Evolutionary conservation across 2,797 vertebrate species (phyloP).

Genomic region (Chelidonichthys spinosus): DNA sequence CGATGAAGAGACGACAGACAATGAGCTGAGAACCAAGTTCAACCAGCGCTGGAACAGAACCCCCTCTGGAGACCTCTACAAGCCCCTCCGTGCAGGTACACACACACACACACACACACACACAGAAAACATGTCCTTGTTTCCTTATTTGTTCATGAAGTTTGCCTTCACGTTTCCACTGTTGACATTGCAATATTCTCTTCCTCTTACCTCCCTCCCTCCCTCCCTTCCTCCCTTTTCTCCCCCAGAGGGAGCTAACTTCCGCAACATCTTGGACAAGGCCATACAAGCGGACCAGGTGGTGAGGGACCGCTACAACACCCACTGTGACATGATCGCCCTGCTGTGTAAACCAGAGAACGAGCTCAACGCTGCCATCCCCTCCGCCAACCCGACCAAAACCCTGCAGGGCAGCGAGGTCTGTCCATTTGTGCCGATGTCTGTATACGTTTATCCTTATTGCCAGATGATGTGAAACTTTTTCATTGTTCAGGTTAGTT

Average conservation of each 20-base stretch:
- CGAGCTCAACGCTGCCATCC: slow-evolving; percentile 93
- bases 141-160: neutral
- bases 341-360: slow-evolving; percentile 94
- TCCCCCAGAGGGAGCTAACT: slow-evolving; percentile 90
- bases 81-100: slow-evolving; percentile 91
- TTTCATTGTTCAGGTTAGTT: slow-evolving; percentile 20
- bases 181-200: neutral
- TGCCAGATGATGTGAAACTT: slow-evolving; percentile 1
- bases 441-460: slow-evolving; percentile 4
- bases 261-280: slow-evolving; percentile 89
- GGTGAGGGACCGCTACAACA: slow-evolving; percentile 92
- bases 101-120: slow-evolving; percentile 9
- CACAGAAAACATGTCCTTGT: neutral
- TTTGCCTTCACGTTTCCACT: neutral
- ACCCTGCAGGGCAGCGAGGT: slow-evolving; percentile 98
- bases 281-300: slow-evolving; percentile 94
- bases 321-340: slow-evolving; percentile 93
- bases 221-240: neutral
- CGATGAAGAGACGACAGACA: slow-evolving; percentile 95
- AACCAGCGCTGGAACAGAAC: slow-evolving; percentile 98
- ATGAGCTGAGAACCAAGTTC: slow-evolving; percentile 94
- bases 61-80: slow-evolving; percentile 95
- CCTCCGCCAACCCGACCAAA: slow-evolving; percentile 96
- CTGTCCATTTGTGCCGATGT: slow-evolving; percentile 9
- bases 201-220: neutral